Percentiles rank a stretch among this genome's conserved stretches.
Evolutionary conservation across 2,113 vertebrate species (phyloP).

Genomic region (Morone saxatilis): DNA sequence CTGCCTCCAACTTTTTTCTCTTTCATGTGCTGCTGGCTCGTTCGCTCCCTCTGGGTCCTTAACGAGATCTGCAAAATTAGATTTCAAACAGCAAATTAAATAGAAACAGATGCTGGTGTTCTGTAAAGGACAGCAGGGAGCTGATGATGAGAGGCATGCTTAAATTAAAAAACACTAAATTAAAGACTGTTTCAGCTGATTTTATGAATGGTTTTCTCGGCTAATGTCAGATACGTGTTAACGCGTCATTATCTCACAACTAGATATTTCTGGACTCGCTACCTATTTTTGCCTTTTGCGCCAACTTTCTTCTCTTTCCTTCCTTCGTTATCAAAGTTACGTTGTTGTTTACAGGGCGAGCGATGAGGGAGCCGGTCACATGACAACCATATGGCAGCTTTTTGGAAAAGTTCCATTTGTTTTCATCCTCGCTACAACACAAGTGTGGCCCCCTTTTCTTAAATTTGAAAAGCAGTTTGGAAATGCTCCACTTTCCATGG

Average conservation of each 20-base stretch:
- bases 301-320: background rate
- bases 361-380: background rate
- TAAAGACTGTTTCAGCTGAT: background rate
- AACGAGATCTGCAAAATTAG: constrained; percentile 66
- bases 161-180: constrained; percentile 23
- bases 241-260: background rate
- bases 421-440: background rate
- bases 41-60: constrained; percentile 26
- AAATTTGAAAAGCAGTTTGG: constrained; percentile 14
- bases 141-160: constrained; percentile 35
- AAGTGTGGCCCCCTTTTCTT: background rate
- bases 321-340: too few relatives aligned
- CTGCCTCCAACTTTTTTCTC: constrained; percentile 19
- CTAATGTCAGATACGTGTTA: background rate
- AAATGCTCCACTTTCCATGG: constrained; percentile 23
- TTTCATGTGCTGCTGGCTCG: constrained; percentile 7
- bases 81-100: constrained; percentile 71
- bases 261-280: background rate
- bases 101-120: constrained; percentile 60
- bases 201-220: background rate
- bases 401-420: constrained; percentile 7
- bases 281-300: background rate
- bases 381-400: constrained; percentile 20
- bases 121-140: constrained; percentile 49
- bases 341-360: too few relatives aligned